These are phyloP conservation scores for Strigamia transsilvanica DNA, from an alignment of 2,888 invertebrate species.

Conservation along the genomic window DNA sequence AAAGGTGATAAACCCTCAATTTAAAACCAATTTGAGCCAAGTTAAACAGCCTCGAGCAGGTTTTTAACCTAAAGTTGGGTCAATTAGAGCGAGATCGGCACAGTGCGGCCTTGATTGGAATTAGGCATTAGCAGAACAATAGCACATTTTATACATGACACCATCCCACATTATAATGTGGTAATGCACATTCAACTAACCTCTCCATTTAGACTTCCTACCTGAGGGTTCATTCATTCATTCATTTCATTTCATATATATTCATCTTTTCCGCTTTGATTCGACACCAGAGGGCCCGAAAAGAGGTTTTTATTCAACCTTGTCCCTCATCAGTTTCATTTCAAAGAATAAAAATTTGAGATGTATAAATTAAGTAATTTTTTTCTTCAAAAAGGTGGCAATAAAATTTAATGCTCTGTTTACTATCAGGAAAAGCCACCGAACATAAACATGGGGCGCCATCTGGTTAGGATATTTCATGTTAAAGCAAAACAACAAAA, in stretches of 20 bases:
- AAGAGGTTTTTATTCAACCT: background rate
- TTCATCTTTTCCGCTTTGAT: background rate
- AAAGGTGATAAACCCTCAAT: slow-evolving; percentile 32
- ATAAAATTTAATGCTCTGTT: slow-evolving; percentile 14
- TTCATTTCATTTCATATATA: no score
- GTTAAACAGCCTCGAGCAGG: slow-evolving; percentile 22
- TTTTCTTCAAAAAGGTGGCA: background rate
- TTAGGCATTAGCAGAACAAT: background rate
- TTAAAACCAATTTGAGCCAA: slow-evolving; percentile 12
- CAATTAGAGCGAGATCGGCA: slow-evolving; percentile 9
- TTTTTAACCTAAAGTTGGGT: slow-evolving; percentile 10
- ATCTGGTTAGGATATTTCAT: slow-evolving; percentile 20
- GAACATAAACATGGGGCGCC: background rate
- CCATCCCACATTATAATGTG: background rate
- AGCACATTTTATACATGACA: background rate
- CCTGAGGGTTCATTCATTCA: background rate
- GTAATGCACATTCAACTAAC: background rate
- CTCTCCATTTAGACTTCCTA: background rate
- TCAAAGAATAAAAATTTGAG: no score
- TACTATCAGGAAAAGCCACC: slow-evolving; percentile 1
- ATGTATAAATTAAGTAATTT: no score
- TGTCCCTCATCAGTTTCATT: background rate
- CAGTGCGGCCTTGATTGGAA: slow-evolving; percentile 32
- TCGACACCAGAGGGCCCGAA: background rate
- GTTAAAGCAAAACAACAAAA: background rate